Evolutionary conservation across 2,888 invertebrate genomes (phyloP).

Genomic region (Hypomecis punctinalis): DNA sequence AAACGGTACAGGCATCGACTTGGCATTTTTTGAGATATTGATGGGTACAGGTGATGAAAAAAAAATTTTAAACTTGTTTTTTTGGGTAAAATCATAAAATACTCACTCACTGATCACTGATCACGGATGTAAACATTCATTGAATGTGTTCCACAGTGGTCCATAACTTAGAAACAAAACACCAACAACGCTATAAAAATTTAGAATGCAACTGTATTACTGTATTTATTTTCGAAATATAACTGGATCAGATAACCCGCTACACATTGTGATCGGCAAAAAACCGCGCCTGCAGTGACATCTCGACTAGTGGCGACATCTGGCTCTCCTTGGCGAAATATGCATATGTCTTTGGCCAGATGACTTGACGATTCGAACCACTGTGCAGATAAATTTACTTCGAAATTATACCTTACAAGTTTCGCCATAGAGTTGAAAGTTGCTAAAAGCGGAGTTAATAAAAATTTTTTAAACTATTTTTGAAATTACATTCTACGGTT

Average conservation of each 20-base stretch:
- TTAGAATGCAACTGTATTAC: conserved; percentile 42
- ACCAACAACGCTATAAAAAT: conserved; percentile 26
- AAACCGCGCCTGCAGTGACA: conserved; percentile 58
- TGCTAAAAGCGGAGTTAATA: not conserved
- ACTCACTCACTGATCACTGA: too few relatives aligned
- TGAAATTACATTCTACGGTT: conserved; percentile 32
- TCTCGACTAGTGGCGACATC: conserved; percentile 69
- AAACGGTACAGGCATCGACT: too few relatives aligned
- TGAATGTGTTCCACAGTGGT: conserved; percentile 37
- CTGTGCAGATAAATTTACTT: conserved; percentile 36
- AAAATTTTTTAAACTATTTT: conserved; percentile 1
- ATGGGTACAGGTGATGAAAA: too few relatives aligned
- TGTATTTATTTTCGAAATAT: conserved; percentile 44
- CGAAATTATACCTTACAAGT: conserved; percentile 22
- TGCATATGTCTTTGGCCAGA: conserved; percentile 77
- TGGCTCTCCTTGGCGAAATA: conserved; percentile 71
- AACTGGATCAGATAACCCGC: conserved; percentile 68
- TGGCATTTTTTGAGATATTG: too few relatives aligned
- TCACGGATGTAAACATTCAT: too few relatives aligned
- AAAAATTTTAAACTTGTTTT: too few relatives aligned
- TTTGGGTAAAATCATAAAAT: too few relatives aligned
- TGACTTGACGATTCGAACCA: conserved; percentile 59
- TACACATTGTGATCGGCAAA: conserved; percentile 62
- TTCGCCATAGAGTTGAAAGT: conserved; percentile 34
- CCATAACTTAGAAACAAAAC: conserved; percentile 14